Evolutionary conservation across 2,888 invertebrate species (phyloP), one percentile per base, ranked within the genome.

Genomic region (Callyntrura guangdongensis): DNA sequence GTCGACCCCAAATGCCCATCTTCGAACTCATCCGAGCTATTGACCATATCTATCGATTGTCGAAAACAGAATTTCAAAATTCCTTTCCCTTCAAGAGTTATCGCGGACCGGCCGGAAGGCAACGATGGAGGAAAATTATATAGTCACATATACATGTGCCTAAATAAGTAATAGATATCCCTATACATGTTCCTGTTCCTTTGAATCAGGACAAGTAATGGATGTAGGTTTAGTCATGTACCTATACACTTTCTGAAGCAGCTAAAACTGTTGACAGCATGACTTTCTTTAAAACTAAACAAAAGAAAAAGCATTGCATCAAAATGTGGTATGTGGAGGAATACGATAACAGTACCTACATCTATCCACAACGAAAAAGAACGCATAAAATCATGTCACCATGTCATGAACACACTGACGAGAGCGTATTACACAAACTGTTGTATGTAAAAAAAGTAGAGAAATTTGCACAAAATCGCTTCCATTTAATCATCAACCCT

Each of bases 381-480:
- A 72, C 36, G 69, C 69, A 82, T 17, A 49, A 79, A 88, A 82
- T 82, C 88, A 79, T 88, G 88, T 88, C 88, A 88, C 59, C 87
- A 81, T 87, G 87, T 87, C 87, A 87, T 77, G 77, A 74, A 77
- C 85, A 27, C 17, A 49, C 36, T 2, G 27, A 8, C 59, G 61
- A n/a, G n/a, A 36, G 49, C 47, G 14, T 83, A 47, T 25, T 82
- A 45, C 20, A 61, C 36, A 82, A 82, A 82, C 27, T 56, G 6
- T 20, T 72, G 36, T 36, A 36, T 36, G 36, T 45, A 17, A 72
- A 72, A 36, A 12, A 45, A 45, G n/a, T 45, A 5, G 6, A 9
- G 45, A 36, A 45, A n/a, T 45, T 45, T 36, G 45, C 3, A 72
- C 69, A 5, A 69, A 3, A 72, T 67, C 27, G 12, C 45, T 36